These are phyloP conservation scores for Anguilla marmorata DNA, from an alignment of 2,797 vertebrate species.

Conservation along the genomic window DNA sequence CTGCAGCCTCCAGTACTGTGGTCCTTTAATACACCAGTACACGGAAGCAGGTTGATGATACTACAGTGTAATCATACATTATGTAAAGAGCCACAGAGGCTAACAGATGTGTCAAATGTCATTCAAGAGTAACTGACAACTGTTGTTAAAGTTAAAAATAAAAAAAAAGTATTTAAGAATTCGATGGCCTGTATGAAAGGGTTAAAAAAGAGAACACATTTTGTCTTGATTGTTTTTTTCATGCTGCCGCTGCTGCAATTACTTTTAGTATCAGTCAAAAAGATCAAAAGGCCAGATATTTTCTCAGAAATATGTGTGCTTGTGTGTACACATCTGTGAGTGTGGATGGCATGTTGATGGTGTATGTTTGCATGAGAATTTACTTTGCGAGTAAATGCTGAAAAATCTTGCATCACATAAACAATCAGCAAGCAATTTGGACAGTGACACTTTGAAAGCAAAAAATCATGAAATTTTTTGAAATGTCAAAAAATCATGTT, in stretches of 20 bases:
- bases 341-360: not conserved
- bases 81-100: no score
- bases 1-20: not conserved
- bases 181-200: not conserved
- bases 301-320: slow-evolving; percentile 1
- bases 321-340: not conserved
- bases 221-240: slow-evolving; percentile 24
- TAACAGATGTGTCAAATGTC: not conserved
- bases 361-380: not conserved
- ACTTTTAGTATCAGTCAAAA: slow-evolving; percentile 1
- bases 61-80: no score
- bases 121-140: slow-evolving; percentile 4
- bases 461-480: not conserved
- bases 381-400: not conserved
- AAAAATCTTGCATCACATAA: not conserved
- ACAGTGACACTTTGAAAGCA: not conserved
- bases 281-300: not conserved
- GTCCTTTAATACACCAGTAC: not conserved
- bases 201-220: slow-evolving; percentile 19
- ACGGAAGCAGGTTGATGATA: not conserved
- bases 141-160: not conserved
- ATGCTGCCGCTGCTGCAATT: not conserved
- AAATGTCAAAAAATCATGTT: not conserved
- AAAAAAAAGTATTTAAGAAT: slow-evolving; percentile 5
- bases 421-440: not conserved